Evolutionary conservation across 2,113 vertebrate species (phyloP).

Genomic region (human): DNA sequence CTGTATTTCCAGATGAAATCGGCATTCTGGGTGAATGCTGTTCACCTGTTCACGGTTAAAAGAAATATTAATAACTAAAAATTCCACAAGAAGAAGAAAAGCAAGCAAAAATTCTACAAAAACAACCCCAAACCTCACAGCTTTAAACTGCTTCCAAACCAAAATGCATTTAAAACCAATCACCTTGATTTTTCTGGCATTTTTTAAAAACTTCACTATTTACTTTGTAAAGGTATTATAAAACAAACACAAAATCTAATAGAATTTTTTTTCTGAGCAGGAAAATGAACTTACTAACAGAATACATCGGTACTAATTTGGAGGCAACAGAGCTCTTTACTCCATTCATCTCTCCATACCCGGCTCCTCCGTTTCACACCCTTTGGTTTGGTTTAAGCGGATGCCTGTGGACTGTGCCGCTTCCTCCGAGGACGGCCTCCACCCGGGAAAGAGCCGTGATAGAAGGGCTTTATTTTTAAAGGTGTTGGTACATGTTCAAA

Average conservation of each 20-base stretch:
- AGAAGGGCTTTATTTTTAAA: background rate
- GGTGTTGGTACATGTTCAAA: background rate
- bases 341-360: background rate
- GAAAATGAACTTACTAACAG: background rate
- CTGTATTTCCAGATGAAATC: conserved; percentile 85
- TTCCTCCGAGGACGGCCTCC: background rate
- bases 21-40: conserved; percentile 86
- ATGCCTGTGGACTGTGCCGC: background rate
- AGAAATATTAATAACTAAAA: background rate
- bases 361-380: background rate
- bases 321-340: background rate
- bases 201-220: background rate
- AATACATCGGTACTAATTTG: background rate
- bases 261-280: background rate
- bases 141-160: background rate
- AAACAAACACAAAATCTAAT: background rate
- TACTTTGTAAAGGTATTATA: background rate
- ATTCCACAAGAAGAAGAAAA: background rate
- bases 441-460: background rate
- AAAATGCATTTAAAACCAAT: background rate
- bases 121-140: background rate
- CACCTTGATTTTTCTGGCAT: background rate
- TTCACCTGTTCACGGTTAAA: conserved; percentile 81
- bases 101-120: background rate
- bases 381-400: background rate